A percentile compares a stretch with the other conserved stretches of the same genome.
phyloP scores from a whole-genome alignment of 2,113 vertebrate species.

The Scatophagus argus region DNA sequence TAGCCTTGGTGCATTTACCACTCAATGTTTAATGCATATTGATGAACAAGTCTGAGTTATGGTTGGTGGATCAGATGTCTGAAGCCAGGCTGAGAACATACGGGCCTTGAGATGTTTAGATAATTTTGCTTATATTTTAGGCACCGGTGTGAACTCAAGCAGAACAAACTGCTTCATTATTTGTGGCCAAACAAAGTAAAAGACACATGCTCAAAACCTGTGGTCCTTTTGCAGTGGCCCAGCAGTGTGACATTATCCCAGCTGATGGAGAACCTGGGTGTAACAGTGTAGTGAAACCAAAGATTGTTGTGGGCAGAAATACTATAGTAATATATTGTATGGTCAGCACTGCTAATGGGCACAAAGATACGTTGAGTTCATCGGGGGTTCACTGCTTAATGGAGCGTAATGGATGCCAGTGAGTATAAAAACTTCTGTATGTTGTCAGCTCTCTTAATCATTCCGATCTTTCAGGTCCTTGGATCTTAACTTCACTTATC shows the following conservation, averaged over 20 bases:
- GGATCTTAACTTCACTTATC: conserved; percentile 37
- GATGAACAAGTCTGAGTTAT: not conserved
- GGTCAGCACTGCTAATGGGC: conserved; percentile 73
- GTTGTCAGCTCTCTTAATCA: conserved; percentile 50
- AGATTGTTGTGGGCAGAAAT: conserved; percentile 46
- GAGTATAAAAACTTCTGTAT: conserved; percentile 46
- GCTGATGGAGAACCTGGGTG: conserved; percentile 31
- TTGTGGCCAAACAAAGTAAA: not conserved
- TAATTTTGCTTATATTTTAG: not conserved
- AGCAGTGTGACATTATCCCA: conserved; percentile 27
- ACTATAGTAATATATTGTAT: conserved; percentile 50
- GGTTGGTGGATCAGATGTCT: not conserved
- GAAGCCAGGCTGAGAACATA: not conserved
- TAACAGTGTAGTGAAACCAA: conserved; percentile 40
- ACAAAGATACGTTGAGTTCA: conserved; percentile 46
- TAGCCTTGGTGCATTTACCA: too few relatives aligned
- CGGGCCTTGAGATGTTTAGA: not conserved
- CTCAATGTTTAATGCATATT: too few relatives aligned
- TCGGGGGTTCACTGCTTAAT: conserved; percentile 63
- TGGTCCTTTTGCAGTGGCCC: conserved; percentile 17
- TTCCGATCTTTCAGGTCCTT: conserved; percentile 26
- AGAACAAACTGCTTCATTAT: not conserved
- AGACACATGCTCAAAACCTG: conserved; percentile 1
- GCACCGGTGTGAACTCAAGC: not conserved
- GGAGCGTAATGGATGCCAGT: conserved; percentile 71